Base-by-base conservation (phyloP, 1,140 invertebrate genomes). In the Parapsyche elsis region DNA sequence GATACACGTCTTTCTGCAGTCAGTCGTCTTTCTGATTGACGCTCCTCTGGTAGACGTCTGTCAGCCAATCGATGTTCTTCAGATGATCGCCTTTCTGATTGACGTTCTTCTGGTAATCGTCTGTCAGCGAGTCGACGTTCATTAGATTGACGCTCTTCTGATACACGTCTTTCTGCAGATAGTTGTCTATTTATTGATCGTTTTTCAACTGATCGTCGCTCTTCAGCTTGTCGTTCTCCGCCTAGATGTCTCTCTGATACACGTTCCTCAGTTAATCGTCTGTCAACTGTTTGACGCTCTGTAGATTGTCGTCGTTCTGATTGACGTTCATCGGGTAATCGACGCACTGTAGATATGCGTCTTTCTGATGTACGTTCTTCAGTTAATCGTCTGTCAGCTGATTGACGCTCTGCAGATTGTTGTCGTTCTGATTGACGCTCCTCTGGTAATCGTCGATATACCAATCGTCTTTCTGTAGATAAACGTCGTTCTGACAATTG, bases 221-320 rank as follows among this genome's bases (percentile, higher is more conserved):
- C 23, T 71, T n/a, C 24, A 12, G 21, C 26, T 4, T n/a, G 5
- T 38, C 67, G 2, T 4, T 2, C 10, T 67, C 19, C 61, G 16
- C 0, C 5, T 53, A 53, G 12, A 14, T 10, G 24, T 26, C 21
- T 23, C 2, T 67, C 64, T 2, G 9, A 16, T 76, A 59, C 46
- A 21, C 74, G 74, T 45, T 44, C 21, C 46, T 53, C 59, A 10
- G 75, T 19, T 49, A 61, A 44, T 24, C 75, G 75, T 57, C n/a
- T 16, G 7, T 38, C 75, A 14, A 44, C 12, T 10, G 9, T 44
- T 49, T 19, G 16, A 30, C 44, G 24, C 10, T 76, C 75, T 23
- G 5, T 64, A 53, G n/a, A 38, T 53, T 38, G 10, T 9, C 38
- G 49, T 49, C 16, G 1, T 49, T 75, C 73, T 12, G 14, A 5